Conservation (phyloP, 2,113 vertebrate genomes). For the Indri indri region DNA sequence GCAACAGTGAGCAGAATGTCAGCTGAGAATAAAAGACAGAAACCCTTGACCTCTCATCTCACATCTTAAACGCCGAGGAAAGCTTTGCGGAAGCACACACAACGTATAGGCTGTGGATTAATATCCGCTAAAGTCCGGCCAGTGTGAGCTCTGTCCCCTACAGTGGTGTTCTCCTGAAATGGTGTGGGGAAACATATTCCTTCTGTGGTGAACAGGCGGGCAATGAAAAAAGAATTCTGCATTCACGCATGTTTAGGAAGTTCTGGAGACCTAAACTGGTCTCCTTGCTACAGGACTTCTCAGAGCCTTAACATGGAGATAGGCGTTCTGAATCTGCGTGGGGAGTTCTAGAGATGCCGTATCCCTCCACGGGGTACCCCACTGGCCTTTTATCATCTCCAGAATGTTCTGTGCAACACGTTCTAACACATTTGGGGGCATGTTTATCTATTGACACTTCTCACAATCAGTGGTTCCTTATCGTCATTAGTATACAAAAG, state of each 20-base stretch:
- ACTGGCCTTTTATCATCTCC: background rate
- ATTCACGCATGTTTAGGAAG: background rate
- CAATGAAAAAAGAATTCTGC: background rate
- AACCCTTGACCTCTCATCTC: background rate
- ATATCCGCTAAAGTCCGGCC: background rate
- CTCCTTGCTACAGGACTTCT: background rate
- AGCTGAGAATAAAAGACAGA: background rate
- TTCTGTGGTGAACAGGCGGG: background rate
- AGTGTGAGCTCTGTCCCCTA: background rate
- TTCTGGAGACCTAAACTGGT: background rate
- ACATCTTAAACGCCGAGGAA: background rate
- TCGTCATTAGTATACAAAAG: background rate
- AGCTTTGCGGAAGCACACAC: background rate
- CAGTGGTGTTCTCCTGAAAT: background rate
- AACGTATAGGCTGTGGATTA: no score
- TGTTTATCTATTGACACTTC: background rate
- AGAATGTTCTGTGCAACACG: background rate
- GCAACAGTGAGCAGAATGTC: background rate
- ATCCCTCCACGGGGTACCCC: no score
- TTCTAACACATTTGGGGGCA: background rate
- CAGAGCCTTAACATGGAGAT: no score
- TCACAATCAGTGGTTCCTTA: background rate
- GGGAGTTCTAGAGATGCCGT: background rate
- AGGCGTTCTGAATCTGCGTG: rapidly evolving
- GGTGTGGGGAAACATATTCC: background rate